Percentiles rank a stretch among this genome's conserved stretches.
Evolutionary conservation across 2,888 invertebrate species (phyloP).

Genomic region (Limenitis camilla): DNA sequence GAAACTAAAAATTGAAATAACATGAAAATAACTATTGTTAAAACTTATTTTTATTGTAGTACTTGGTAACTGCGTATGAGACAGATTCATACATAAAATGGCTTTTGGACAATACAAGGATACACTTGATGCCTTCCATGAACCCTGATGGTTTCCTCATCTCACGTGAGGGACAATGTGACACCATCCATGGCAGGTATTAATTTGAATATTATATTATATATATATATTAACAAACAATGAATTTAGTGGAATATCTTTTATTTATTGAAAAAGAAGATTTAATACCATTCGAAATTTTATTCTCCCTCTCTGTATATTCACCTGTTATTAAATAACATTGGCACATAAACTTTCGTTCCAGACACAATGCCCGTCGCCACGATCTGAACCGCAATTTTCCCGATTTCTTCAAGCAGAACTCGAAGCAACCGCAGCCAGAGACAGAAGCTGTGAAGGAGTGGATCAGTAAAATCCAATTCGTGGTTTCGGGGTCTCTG

Average conservation of each 20-base stretch:
- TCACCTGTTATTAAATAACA: too few species aligned
- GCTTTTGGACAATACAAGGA: slow-evolving; percentile 94
- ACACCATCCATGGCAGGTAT: slow-evolving; percentile 90
- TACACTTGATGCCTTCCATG: slow-evolving; percentile 98
- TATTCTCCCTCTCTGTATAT: too few species aligned
- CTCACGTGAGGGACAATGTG: slow-evolving; percentile 91
- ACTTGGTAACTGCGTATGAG: slow-evolving; percentile 87
- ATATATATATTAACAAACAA: neutral
- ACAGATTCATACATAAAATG: slow-evolving; percentile 90
- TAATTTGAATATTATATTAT: neutral
- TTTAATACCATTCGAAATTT: too few species aligned
- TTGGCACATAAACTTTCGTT: slow-evolving; percentile 12
- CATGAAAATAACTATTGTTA: neutral
- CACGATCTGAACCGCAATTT: slow-evolving; percentile 97
- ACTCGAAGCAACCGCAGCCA: slow-evolving; percentile 91
- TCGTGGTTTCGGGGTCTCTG: slow-evolving; percentile 93
- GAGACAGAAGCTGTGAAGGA: slow-evolving; percentile 95
- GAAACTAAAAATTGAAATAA: too few species aligned
- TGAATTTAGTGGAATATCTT: too few species aligned
- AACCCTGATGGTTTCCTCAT: slow-evolving; percentile 98
- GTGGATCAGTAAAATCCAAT: slow-evolving; percentile 94
- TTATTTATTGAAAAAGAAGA: too few species aligned
- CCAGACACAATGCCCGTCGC: slow-evolving; percentile 88
- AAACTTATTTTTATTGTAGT: slow-evolving; percentile 70
- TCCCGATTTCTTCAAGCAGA: slow-evolving; percentile 94